A percentile compares a stretch with the other conserved stretches of the same genome.
Conservation (phyloP, 2,888 invertebrate species). For the Hybos culiciformis region DNA sequence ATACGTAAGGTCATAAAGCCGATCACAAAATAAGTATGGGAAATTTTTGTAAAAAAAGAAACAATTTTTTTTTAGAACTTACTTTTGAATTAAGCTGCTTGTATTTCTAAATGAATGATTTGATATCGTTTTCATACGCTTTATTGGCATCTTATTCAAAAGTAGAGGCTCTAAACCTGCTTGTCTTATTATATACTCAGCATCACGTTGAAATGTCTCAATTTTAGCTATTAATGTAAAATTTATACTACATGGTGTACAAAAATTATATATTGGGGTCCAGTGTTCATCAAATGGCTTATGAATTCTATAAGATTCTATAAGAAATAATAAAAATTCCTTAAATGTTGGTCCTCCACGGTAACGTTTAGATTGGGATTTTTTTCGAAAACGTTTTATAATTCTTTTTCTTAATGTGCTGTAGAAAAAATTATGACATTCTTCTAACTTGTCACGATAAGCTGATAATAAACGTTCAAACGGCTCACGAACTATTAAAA, state of each 20-base stretch:
- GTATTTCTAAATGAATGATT: conserved; percentile 28
- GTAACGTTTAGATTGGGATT: conserved; percentile 18
- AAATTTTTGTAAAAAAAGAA: too few species aligned
- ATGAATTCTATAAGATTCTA: conserved; percentile 43
- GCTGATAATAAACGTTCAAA: conserved; percentile 59
- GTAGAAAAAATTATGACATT: conserved; percentile 53
- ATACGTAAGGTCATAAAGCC: too few species aligned
- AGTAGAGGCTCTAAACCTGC: conserved; percentile 43
- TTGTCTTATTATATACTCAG: conserved; percentile 45
- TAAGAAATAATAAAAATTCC: conserved; percentile 56
- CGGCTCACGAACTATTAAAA: conserved; percentile 57
- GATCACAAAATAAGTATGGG: too few species aligned
- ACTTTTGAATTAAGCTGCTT: conserved; percentile 42
- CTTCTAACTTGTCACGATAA: conserved; percentile 60
- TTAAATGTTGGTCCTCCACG: conserved; percentile 47
- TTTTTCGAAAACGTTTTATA: conserved; percentile 43
- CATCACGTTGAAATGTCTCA: conserved; percentile 46
- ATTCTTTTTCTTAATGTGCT: conserved; percentile 52
- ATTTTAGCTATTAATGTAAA: conserved; percentile 51
- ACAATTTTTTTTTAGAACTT: conserved; percentile 20
- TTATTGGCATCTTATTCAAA: conserved; percentile 37
- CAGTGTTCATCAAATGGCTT: conserved; percentile 50
- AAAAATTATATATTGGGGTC: conserved; percentile 49
- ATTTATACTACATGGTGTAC: conserved; percentile 51
- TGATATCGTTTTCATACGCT: conserved; percentile 39